These are phyloP conservation scores for Hyles lineata DNA, from an alignment of 2,888 invertebrate species.

Conservation along the genomic window DNA sequence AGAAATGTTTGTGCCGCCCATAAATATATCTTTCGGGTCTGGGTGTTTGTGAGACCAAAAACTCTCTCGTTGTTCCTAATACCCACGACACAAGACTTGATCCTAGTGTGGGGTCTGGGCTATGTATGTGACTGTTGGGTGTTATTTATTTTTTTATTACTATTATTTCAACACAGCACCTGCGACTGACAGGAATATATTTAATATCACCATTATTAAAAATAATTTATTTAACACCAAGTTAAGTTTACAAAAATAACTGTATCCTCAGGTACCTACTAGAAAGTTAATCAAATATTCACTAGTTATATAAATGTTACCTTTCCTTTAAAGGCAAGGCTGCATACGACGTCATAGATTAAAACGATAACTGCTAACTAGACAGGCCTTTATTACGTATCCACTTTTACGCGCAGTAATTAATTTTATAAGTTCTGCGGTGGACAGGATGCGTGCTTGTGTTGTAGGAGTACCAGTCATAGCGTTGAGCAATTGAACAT, in stretches of 20 bases:
- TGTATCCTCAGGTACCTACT: background rate
- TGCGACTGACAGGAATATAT: background rate
- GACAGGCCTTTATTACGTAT: background rate
- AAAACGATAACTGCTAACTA: constrained; percentile 4
- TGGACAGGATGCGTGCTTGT: background rate
- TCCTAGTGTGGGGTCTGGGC: too few relatives aligned
- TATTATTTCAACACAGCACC: too few relatives aligned
- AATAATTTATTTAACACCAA: too few relatives aligned
- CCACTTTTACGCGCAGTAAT: background rate
- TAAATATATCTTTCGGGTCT: too few relatives aligned
- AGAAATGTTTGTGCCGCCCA: too few relatives aligned
- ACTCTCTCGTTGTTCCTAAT: too few relatives aligned
- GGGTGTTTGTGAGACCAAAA: too few relatives aligned
- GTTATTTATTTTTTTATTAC: too few relatives aligned
- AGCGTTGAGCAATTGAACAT: background rate
- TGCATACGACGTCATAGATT: background rate
- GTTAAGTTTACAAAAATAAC: background rate
- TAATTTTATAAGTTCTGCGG: background rate
- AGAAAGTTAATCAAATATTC: constrained; percentile 12
- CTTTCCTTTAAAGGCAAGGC: background rate
- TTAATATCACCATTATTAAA: too few relatives aligned
- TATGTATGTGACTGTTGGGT: too few relatives aligned
- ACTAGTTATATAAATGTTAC: background rate
- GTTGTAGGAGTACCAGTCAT: background rate
- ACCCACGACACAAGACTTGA: too few relatives aligned